Percentiles rank a stretch among this genome's conserved stretches.
Evolutionary conservation across 2,888 invertebrate genomes (phyloP).

Genomic region (Drosophila demipolita): DNA sequence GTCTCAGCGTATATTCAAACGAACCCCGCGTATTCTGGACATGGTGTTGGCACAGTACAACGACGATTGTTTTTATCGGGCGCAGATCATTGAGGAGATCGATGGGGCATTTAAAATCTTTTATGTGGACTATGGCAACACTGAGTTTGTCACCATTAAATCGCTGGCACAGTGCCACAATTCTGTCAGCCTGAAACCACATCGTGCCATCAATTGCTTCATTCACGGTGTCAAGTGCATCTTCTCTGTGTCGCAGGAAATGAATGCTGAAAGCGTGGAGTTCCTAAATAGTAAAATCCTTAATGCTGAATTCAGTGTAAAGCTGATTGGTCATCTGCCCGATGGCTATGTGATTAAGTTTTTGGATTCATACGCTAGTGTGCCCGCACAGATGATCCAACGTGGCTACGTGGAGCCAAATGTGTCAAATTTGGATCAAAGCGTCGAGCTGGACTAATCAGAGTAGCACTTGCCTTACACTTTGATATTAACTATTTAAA

Average conservation of each 20-base stretch:
- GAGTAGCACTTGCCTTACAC: slow-evolving; percentile 4
- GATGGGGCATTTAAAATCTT: slow-evolving; percentile 76
- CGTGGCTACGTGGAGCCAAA: slow-evolving; percentile 41
- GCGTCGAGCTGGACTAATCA: too few species aligned
- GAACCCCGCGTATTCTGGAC: slow-evolving; percentile 70
- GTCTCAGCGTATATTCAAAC: slow-evolving; percentile 48
- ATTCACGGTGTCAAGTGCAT: slow-evolving; percentile 55
- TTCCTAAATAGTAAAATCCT: slow-evolving; percentile 52
- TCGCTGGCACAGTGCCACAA: slow-evolving; percentile 72
- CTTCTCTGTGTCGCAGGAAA: slow-evolving; percentile 15
- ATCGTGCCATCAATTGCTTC: slow-evolving; percentile 75
- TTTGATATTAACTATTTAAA: neutral
- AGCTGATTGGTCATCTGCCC: slow-evolving; percentile 25
- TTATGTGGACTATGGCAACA: slow-evolving; percentile 83
- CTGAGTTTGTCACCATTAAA: slow-evolving; percentile 63
- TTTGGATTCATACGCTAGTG: slow-evolving; percentile 1
- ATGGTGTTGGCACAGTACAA: slow-evolving; percentile 81
- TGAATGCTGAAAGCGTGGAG: slow-evolving; percentile 48
- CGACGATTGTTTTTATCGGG: slow-evolving; percentile 82
- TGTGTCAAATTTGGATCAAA: neutral
- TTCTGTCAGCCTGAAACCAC: slow-evolving; percentile 69
- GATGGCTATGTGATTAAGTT: slow-evolving; percentile 51
- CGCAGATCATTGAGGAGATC: slow-evolving; percentile 76
- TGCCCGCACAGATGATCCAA: slow-evolving; percentile 36
- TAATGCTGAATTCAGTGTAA: slow-evolving; percentile 49